phyloP scores from a whole-genome alignment of 2,888 invertebrate species.

The Scelioninae gen. 2 region DNA sequence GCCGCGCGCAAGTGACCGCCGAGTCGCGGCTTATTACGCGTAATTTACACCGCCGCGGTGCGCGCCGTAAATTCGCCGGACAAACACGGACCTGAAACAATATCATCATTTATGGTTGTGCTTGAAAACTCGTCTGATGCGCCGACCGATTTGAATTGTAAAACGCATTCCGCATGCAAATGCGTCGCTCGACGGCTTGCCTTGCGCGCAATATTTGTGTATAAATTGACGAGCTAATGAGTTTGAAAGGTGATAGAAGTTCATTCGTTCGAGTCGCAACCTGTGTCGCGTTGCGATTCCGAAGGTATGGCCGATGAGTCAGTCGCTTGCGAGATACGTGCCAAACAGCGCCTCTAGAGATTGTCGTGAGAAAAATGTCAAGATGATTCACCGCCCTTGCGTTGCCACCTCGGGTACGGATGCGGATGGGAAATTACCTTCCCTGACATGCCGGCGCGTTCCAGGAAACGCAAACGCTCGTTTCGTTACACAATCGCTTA shows the following conservation, averaged over 20 bases:
- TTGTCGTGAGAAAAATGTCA: slow-evolving; percentile 43
- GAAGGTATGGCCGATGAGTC: slow-evolving; percentile 35
- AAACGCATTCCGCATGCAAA: slow-evolving; percentile 43
- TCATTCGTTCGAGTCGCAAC: slow-evolving; percentile 19
- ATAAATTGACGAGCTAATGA: slow-evolving; percentile 15
- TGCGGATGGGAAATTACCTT: slow-evolving; percentile 31
- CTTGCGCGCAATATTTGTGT: background rate
- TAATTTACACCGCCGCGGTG: slow-evolving; percentile 52
- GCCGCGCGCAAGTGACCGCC: slow-evolving; percentile 51
- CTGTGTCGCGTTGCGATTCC: slow-evolving; percentile 23
- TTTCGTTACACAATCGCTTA: slow-evolving; percentile 13
- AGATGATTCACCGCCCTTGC: slow-evolving; percentile 41
- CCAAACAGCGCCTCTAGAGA: slow-evolving; percentile 40
- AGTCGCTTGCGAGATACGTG: slow-evolving; percentile 29
- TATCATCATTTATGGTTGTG: slow-evolving; percentile 46
- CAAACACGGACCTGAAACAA: slow-evolving; percentile 51
- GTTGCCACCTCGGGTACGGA: background rate
- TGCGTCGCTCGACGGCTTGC: slow-evolving; percentile 5
- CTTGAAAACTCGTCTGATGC: slow-evolving; percentile 49
- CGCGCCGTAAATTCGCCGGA: slow-evolving; percentile 47
- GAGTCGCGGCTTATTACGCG: slow-evolving; percentile 55
- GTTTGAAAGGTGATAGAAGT: slow-evolving; percentile 36
- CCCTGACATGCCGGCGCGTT: slow-evolving; percentile 4
- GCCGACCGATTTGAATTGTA: slow-evolving; percentile 52
- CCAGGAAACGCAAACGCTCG: background rate